Base-by-base conservation (phyloP, 2,113 vertebrate species). In the Reinhardtius hippoglossoides region DNA sequence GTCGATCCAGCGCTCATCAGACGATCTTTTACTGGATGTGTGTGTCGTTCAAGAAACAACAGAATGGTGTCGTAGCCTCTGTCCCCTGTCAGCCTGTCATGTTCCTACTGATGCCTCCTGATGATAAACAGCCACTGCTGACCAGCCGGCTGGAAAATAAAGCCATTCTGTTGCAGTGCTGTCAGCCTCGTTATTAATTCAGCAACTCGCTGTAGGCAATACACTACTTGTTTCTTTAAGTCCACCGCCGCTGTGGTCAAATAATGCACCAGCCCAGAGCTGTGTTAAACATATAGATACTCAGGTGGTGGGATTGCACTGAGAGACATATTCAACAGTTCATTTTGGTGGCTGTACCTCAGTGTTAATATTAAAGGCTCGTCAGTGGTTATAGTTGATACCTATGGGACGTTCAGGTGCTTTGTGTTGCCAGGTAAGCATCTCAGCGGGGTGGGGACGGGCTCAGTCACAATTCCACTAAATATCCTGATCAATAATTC, bases 401-500 rank as follows among this genome's bases (percentile, higher is more conserved):
- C 83, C 79, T 64, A 26, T 13, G 82, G 78, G 78, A 77, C 4
- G 3, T 26, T 79, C 46, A 70, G 75, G 74, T 54, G 72, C 60
- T 54, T 37, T 55, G 57, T 5, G 85, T 84, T 82, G 75, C 83
- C 88, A 89, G 77, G 85, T 86, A 74, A 83, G 74, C 31, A 5
- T 64, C 44, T 14, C 48, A 52, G 69, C 3, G 3, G 46, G 65
- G 50, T 2, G 23, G 48, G 61, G 76, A 44, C 2, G 6, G 31
- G 76, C 48, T 68, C 67, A 56, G 44, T 67, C 80, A 64, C 81
- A 75, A 64, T 27, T 31, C 64, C 66, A 82, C 78, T 81, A 50
- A 80, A 79, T 56, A 44, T 58, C 65, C 48, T 1, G 9, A 82
- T 93, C 81, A 90, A 93, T 93, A 86, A 92, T 92, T 92, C 54